A percentile compares a stretch with the other conserved stretches of the same genome.
These are phyloP conservation scores for Eulithis testata DNA, from an alignment of 2,888 invertebrate genomes.

Conservation along the genomic window DNA sequence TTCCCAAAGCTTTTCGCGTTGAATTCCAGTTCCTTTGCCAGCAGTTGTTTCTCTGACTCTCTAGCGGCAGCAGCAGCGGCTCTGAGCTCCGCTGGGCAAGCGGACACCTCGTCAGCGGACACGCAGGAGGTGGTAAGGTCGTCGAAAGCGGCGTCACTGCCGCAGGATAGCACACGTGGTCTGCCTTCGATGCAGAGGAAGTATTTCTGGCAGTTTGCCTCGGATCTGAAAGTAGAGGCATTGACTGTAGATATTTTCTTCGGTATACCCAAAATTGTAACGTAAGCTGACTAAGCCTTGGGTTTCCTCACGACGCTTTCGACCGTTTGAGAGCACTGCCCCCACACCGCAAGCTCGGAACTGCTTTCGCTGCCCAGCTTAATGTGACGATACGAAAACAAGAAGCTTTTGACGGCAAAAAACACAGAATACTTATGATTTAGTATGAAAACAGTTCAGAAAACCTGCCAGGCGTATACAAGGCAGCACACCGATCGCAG, in stretches of 20 bases:
- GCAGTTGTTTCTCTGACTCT: slow-evolving; percentile 59
- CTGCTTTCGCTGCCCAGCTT: too few species aligned
- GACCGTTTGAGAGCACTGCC: too few species aligned
- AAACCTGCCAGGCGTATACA: too few species aligned
- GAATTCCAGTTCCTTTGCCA: slow-evolving; percentile 61
- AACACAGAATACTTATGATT: too few species aligned
- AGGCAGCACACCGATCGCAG: too few species aligned
- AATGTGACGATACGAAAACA: too few species aligned
- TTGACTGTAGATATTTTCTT: background rate
- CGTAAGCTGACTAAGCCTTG: too few species aligned
- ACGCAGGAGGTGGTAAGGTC: slow-evolving; percentile 89
- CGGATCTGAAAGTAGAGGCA: slow-evolving; percentile 71
- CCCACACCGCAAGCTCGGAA: too few species aligned
- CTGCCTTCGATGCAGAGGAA: slow-evolving; percentile 90
- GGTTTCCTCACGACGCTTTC: too few species aligned
- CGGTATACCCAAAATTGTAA: too few species aligned
- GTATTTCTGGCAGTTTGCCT: slow-evolving; percentile 89
- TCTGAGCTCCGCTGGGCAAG: slow-evolving; percentile 84
- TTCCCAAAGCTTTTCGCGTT: slow-evolving; percentile 36
- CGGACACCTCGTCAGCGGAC: slow-evolving; percentile 90
- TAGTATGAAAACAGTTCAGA: too few species aligned
- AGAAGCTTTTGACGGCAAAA: too few species aligned
- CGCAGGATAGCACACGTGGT: slow-evolving; percentile 91
- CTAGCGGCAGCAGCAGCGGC: slow-evolving; percentile 59
- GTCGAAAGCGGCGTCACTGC: slow-evolving; percentile 91